Conservation (phyloP, 2,888 invertebrate species). For the Drosophila kuntzei region DNA sequence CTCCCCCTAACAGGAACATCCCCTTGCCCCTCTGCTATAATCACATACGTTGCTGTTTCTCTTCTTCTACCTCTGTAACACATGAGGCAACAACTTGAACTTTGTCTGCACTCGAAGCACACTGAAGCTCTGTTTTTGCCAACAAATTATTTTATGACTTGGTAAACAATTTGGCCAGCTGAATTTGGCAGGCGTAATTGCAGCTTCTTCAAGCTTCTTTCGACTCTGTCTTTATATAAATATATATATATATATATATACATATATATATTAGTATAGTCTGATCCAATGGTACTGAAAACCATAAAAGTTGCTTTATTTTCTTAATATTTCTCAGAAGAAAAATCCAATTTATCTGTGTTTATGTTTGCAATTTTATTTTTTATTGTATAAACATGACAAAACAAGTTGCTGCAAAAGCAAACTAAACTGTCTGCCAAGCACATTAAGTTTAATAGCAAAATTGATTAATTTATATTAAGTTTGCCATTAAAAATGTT, state of each 20-base stretch:
- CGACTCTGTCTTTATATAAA: neutral
- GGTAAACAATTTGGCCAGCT: constrained; percentile 55
- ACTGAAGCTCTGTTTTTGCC: constrained; percentile 35
- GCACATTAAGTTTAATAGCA: constrained; percentile 2
- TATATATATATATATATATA: constrained; percentile 9
- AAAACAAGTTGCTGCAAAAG: neutral
- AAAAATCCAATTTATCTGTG: constrained; percentile 16
- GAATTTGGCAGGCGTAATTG: constrained; percentile 50
- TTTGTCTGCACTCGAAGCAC: constrained; percentile 36
- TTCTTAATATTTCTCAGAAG: constrained; percentile 1
- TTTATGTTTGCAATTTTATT: constrained; percentile 11
- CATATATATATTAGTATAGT: constrained; percentile 17
- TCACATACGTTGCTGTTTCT: neutral
- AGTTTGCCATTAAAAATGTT: neutral
- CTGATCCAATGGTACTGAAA: constrained; percentile 15
- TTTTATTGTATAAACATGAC: constrained; percentile 7
- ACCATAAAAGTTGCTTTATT: constrained; percentile 23
- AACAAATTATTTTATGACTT: constrained; percentile 67
- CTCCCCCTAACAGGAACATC: too few relatives aligned
- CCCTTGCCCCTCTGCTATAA: neutral
- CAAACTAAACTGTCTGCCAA: neutral
- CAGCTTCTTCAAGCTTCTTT: constrained; percentile 20
- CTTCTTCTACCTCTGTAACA: constrained; percentile 9
- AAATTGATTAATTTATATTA: neutral
- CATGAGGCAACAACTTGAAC: constrained; percentile 47